Conservation (phyloP, 2,888 invertebrate genomes). For the Galeopsomyia nigrocyanea region DNA sequence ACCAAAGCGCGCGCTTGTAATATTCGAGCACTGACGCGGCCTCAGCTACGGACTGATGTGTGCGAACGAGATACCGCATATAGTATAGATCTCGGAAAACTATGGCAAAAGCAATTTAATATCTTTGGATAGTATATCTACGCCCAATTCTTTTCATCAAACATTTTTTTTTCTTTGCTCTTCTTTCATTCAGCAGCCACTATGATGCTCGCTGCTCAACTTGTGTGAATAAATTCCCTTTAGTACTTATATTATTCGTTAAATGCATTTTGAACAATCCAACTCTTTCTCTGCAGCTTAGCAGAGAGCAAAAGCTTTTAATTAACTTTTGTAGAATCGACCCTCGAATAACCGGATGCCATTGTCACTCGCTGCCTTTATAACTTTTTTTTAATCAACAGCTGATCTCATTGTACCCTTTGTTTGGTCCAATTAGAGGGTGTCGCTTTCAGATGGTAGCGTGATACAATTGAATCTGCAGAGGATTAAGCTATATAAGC, state of each 20-base stretch:
- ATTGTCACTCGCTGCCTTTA: background rate
- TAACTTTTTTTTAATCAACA: conserved; percentile 32
- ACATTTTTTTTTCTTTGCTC: background rate
- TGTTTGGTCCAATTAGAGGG: conserved; percentile 15
- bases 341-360: background rate
- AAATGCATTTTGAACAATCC: background rate
- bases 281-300: background rate
- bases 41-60: too few relatives aligned
- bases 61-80: too few relatives aligned
- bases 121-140: conserved; percentile 9
- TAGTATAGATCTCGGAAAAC: conserved; percentile 26
- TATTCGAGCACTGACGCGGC: background rate
- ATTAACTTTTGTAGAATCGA: background rate
- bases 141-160: background rate
- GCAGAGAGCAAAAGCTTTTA: background rate
- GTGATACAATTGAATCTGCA: conserved; percentile 7
- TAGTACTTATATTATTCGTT: background rate
- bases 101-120: conserved; percentile 47
- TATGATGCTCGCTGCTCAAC: background rate
- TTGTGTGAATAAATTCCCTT: conserved; percentile 1
- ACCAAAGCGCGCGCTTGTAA: too few relatives aligned
- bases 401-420: background rate
- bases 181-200: background rate
- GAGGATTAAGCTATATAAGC: background rate
- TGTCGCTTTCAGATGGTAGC: background rate